Evolutionary conservation across 2,888 invertebrate genomes (phyloP).

Genomic region (Pyralis farinalis): DNA sequence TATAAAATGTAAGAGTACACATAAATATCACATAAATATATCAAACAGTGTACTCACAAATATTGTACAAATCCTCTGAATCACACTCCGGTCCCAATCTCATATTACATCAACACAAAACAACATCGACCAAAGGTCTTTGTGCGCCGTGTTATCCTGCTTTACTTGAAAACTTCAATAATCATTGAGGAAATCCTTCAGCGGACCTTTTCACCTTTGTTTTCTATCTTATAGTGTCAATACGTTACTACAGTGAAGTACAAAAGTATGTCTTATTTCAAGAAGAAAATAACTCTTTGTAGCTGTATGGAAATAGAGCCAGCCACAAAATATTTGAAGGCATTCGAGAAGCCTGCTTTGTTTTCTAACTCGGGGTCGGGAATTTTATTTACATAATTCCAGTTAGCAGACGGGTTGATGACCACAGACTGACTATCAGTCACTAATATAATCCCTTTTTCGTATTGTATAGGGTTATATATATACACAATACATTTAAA

Average conservation of each 20-base stretch:
- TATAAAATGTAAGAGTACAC: neutral
- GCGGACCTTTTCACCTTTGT: conserved; percentile 40
- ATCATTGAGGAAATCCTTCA: conserved; percentile 63
- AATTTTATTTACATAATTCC: too few relatives aligned
- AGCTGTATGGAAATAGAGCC: too few relatives aligned
- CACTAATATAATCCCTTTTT: too few relatives aligned
- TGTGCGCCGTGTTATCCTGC: conserved; percentile 39
- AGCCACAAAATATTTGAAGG: too few relatives aligned
- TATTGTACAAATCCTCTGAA: conserved; percentile 33
- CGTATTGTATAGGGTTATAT: too few relatives aligned
- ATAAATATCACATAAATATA: conserved; percentile 5
- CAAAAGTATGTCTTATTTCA: too few relatives aligned
- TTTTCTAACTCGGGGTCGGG: too few relatives aligned
- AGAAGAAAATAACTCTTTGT: too few relatives aligned
- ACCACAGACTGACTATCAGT: too few relatives aligned
- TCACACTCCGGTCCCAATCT: conserved; percentile 41
- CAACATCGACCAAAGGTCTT: conserved; percentile 37
- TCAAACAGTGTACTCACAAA: conserved; percentile 15
- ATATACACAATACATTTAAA: too few relatives aligned
- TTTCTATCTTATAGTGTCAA: conserved; percentile 20
- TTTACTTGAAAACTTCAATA: conserved; percentile 57
- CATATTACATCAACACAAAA: conserved; percentile 45
- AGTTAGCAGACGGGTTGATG: too few relatives aligned
- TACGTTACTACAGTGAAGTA: neutral
- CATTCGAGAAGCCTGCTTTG: too few relatives aligned